A percentile compares a stretch with the other conserved stretches of the same genome.
Conservation (phyloP, 2,888 invertebrate species). For the Furcula furcula region DNA sequence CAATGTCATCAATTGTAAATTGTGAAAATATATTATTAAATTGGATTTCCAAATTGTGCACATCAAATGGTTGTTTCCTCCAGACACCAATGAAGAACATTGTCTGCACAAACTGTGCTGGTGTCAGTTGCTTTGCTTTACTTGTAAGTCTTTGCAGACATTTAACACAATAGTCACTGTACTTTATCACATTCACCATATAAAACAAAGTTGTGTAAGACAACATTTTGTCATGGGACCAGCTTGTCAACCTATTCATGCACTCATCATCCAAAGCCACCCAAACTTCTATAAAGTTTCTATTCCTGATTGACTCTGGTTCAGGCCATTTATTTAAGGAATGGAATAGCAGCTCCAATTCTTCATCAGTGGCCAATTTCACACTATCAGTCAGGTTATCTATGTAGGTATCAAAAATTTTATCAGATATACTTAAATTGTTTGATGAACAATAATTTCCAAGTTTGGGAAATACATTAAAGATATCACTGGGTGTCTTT, state of each 20-base stretch:
- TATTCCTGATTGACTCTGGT: constrained; percentile 70
- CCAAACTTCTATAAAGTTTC: constrained; percentile 85
- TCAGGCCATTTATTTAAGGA: constrained; percentile 77
- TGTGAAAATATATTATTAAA: constrained; percentile 74
- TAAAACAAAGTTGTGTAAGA: constrained; percentile 84
- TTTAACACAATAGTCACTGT: constrained; percentile 79
- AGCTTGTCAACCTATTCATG: constrained; percentile 58
- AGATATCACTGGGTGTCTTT: constrained; percentile 42
- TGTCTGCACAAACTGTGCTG: constrained; percentile 84
- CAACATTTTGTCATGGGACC: constrained; percentile 80
- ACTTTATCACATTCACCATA: constrained; percentile 75
- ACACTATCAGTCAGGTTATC: constrained; percentile 74
- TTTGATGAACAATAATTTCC: constrained; percentile 54
- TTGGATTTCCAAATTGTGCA: constrained; percentile 85
- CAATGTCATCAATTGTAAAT: constrained; percentile 85
- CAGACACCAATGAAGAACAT: constrained; percentile 85
- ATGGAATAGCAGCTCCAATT: constrained; percentile 78
- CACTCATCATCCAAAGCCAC: constrained; percentile 86
- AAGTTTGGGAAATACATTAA: constrained; percentile 52
- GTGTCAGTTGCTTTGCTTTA: constrained; percentile 81
- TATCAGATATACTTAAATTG: constrained; percentile 54
- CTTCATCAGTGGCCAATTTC: constrained; percentile 77
- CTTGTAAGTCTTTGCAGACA: constrained; percentile 78
- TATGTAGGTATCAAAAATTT: constrained; percentile 63
- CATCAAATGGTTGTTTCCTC: constrained; percentile 78